Conservation (phyloP, 2,888 invertebrate genomes). For the Calameuta filiformis region DNA sequence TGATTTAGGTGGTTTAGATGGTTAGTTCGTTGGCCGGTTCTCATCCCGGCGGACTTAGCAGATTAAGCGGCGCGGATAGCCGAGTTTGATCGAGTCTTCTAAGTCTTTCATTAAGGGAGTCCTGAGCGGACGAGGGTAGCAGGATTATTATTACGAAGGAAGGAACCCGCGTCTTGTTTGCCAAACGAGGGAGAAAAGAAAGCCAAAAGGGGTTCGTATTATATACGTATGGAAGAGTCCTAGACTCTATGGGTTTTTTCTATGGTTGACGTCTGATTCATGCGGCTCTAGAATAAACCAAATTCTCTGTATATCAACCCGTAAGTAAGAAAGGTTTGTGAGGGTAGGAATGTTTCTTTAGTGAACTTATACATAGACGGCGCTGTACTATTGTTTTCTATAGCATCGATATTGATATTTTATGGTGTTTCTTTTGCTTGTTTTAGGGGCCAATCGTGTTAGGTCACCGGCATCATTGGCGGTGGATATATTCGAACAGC, state of each 20-base stretch:
- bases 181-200: constrained; percentile 53
- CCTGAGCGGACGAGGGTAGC: constrained; percentile 34
- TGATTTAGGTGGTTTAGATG: constrained; percentile 1
- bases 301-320: constrained; percentile 22
- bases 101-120: constrained; percentile 64
- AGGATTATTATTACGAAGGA: constrained; percentile 62
- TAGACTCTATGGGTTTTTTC: not conserved
- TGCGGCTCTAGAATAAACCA: constrained; percentile 23
- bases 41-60: constrained; percentile 58
- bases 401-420: constrained; percentile 67
- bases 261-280: constrained; percentile 25
- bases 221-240: not conserved
- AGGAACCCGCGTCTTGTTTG: constrained; percentile 56
- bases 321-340: not conserved
- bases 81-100: constrained; percentile 65
- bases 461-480: constrained; percentile 80
- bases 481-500: constrained; percentile 93
- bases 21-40: not conserved
- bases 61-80: constrained; percentile 58
- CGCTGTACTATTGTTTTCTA: constrained; percentile 28
- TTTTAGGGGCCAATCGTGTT: constrained; percentile 81
- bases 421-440: constrained; percentile 47
- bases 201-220: constrained; percentile 45
- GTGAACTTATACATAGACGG: not conserved
- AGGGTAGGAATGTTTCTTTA: constrained; percentile 12